Conservation (phyloP, 2,113 vertebrate species). For the Brachyhypopomus occidentalis region DNA sequence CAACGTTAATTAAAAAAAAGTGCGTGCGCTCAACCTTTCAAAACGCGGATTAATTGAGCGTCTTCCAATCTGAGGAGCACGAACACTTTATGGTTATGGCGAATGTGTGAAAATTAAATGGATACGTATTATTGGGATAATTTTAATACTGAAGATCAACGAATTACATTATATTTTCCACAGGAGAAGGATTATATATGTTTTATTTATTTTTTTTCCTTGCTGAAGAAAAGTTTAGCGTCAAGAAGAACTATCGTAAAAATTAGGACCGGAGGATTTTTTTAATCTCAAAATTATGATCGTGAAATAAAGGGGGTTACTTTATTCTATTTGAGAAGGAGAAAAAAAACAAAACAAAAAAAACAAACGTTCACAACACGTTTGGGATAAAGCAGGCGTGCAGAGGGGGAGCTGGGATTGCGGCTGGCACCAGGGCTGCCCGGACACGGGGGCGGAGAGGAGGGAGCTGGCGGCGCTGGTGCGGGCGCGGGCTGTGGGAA, state of each 20-base stretch:
- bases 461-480: conserved; percentile 54
- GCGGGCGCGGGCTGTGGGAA: conserved; percentile 57
- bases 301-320: background rate
- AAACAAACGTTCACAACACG: conserved; percentile 8
- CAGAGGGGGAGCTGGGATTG: conserved; percentile 2
- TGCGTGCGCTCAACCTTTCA: conserved; percentile 64
- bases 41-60: conserved; percentile 71
- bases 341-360: background rate
- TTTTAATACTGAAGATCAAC: conserved; percentile 14
- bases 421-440: conserved; percentile 29
- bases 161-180: conserved; percentile 23
- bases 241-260: conserved; percentile 14
- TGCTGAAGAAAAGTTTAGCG: conserved; percentile 36
- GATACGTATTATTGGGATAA: conserved; percentile 55
- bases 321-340: background rate
- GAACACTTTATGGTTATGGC: conserved; percentile 58
- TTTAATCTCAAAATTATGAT: conserved; percentile 17
- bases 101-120: conserved; percentile 55
- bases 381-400: conserved; percentile 5
- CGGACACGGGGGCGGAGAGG: conserved; percentile 59
- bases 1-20: conserved; percentile 73
- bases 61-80: conserved; percentile 59
- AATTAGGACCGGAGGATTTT: conserved; percentile 6
- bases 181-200: conserved; percentile 30
- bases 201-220: conserved; percentile 38